Evolutionary conservation across 2,888 invertebrate species (phyloP).

Genomic region (Thera obeliscata): DNA sequence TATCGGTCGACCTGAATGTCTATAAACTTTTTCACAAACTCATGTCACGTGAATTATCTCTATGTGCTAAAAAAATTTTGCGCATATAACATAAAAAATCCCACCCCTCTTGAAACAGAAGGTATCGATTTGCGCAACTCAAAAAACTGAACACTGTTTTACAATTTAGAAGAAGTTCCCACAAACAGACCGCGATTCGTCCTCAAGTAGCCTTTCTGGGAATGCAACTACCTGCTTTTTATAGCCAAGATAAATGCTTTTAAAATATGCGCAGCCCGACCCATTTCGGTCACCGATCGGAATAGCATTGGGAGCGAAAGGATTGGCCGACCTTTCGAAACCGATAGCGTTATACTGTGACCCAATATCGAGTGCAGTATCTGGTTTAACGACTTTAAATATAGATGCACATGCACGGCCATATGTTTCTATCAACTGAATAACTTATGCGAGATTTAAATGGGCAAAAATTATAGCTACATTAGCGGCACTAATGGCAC

Average conservation of each 20-base stretch:
- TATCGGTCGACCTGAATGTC: conserved; percentile 5
- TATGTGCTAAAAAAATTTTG: conserved; percentile 1
- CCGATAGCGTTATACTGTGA: conserved; percentile 63
- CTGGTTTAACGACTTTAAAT: conserved; percentile 47
- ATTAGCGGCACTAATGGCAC: conserved; percentile 35
- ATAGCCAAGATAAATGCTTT: conserved; percentile 66
- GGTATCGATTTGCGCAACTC: conserved; percentile 59
- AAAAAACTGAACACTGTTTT: conserved; percentile 56
- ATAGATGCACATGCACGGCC: conserved; percentile 59
- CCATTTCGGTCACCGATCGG: conserved; percentile 65
- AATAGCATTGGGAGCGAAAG: conserved; percentile 48
- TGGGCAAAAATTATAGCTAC: conserved; percentile 44
- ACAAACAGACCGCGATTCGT: conserved; percentile 49
- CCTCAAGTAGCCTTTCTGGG: conserved; percentile 71
- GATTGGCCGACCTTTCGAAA: conserved; percentile 61
- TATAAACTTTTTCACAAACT: conserved; percentile 1
- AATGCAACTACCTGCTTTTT: conserved; percentile 81
- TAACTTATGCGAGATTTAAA: conserved; percentile 41
- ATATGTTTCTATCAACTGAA: conserved; percentile 43
- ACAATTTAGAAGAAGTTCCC: conserved; percentile 53
- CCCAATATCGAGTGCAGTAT: conserved; percentile 60
- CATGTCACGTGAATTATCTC: not conserved
- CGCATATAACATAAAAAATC: conserved; percentile 21
- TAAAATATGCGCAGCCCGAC: conserved; percentile 68
- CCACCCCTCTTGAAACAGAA: conserved; percentile 43